phyloP scores from a whole-genome alignment of 1,140 invertebrate genomes.

The Heliconius melpomene region DNA sequence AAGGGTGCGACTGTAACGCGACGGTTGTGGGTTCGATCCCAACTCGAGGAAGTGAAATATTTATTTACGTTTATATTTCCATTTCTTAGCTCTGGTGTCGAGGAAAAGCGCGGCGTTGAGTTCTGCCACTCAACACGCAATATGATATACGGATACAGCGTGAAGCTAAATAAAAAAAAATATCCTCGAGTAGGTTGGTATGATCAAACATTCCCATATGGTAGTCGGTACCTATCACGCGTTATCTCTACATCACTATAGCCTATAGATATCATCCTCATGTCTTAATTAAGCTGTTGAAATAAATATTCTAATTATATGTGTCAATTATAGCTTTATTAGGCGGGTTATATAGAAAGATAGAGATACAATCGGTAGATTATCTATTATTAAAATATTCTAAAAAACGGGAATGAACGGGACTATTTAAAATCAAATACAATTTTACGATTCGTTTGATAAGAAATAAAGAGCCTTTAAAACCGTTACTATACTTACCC shows the following conservation, averaged over 20 bases:
- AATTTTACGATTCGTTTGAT: background rate
- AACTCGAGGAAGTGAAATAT: too few relatives aligned
- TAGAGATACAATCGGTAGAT: background rate
- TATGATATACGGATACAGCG: too few relatives aligned
- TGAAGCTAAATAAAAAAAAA: too few relatives aligned
- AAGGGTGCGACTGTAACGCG: too few relatives aligned
- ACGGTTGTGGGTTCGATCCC: too few relatives aligned
- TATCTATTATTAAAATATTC: background rate
- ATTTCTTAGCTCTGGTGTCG: too few relatives aligned
- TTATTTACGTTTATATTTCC: too few relatives aligned
- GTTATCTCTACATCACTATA: constrained; percentile 2
- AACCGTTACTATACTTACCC: too few relatives aligned
- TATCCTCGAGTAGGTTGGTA: too few relatives aligned
- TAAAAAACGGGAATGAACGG: background rate
- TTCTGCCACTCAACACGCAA: too few relatives aligned
- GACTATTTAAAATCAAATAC: constrained; percentile 1
- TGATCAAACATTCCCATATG: background rate
- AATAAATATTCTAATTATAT: background rate
- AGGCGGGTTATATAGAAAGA: background rate
- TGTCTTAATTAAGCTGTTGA: background rate
- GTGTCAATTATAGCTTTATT: constrained; percentile 9
- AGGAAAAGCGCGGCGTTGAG: too few relatives aligned
- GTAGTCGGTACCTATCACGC: background rate
- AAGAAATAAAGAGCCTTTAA: background rate
- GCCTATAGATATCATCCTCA: background rate